These are phyloP conservation scores for Cynodonichthys magdalenae DNA, from an alignment of 2,797 vertebrate species.

Conservation along the genomic window DNA sequence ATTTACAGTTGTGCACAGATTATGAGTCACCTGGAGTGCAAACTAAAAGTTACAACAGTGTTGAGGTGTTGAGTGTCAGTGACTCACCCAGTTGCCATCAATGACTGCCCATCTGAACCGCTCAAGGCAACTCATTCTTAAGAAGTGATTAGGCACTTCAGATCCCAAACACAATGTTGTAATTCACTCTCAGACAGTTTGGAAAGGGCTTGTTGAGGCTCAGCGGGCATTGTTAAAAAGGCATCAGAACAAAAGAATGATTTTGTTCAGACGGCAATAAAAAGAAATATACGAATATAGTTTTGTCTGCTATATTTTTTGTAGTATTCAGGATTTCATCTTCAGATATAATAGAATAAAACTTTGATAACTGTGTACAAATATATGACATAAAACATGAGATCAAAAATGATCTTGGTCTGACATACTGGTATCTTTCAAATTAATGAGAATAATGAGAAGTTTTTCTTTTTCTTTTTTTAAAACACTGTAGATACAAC, in stretches of 20 bases:
- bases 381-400: too few species aligned
- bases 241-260: slow-evolving; percentile 58
- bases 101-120: slow-evolving; percentile 61
- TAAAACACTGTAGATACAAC: too few species aligned
- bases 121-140: slow-evolving; percentile 78
- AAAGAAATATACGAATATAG: slow-evolving; percentile 28
- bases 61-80: slow-evolving; percentile 67
- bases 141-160: slow-evolving; percentile 69
- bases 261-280: slow-evolving; percentile 57
- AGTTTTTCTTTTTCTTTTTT: too few species aligned
- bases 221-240: slow-evolving; percentile 52
- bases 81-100: slow-evolving; percentile 63
- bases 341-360: background rate
- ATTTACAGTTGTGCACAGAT: slow-evolving; percentile 36
- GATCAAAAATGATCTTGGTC: too few species aligned
- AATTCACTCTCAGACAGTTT: slow-evolving; percentile 63
- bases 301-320: slow-evolving; percentile 8
- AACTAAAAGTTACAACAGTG: slow-evolving; percentile 50
- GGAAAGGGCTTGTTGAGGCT: slow-evolving; percentile 44
- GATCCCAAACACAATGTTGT: slow-evolving; percentile 66
- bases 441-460: too few species aligned
- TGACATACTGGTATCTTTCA: too few species aligned
- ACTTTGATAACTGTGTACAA: too few species aligned
- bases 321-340: background rate
- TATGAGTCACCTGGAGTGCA: slow-evolving; percentile 48